phyloP scores from a whole-genome alignment of 2,113 vertebrate genomes.

The Phainopepla nitens region DNA sequence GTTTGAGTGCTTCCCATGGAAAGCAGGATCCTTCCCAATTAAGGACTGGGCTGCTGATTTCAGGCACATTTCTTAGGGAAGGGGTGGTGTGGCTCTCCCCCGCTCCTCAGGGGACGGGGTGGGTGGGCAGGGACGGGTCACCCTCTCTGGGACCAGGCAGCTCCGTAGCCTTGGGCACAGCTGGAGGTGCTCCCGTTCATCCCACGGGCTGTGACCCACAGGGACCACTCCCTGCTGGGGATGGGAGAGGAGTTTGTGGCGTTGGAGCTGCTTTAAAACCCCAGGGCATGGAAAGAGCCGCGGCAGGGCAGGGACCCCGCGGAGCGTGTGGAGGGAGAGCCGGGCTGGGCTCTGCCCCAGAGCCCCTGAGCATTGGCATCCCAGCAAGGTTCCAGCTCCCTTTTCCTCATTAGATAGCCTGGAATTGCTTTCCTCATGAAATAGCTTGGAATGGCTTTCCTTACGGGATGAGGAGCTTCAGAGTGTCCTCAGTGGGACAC shows the following conservation, averaged over 20 bases:
- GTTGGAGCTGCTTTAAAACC: background rate
- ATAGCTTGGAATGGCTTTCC: background rate
- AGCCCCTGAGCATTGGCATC: background rate
- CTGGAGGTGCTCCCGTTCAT: background rate
- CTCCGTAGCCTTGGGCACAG: background rate
- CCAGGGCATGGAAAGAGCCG: fast-evolving
- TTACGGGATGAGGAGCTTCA: background rate
- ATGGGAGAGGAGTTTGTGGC: background rate
- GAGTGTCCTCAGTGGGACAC: background rate
- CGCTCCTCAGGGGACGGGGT: background rate
- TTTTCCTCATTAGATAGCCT: background rate
- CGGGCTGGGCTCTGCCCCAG: background rate
- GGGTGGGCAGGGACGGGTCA: background rate
- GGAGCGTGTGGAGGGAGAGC: too few species aligned
- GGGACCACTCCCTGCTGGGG: fast-evolving
- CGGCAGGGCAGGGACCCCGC: background rate
- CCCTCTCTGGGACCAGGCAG: background rate
- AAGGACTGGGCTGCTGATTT: background rate
- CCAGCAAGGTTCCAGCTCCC: background rate
- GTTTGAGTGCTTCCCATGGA: background rate
- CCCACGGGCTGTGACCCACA: fast-evolving
- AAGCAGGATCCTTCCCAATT: background rate
- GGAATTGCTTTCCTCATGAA: background rate
- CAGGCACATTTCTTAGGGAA: background rate
- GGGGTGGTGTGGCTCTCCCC: background rate